Evolutionary conservation across 2,797 vertebrate species (phyloP).

Genomic region (Anableps anableps): DNA sequence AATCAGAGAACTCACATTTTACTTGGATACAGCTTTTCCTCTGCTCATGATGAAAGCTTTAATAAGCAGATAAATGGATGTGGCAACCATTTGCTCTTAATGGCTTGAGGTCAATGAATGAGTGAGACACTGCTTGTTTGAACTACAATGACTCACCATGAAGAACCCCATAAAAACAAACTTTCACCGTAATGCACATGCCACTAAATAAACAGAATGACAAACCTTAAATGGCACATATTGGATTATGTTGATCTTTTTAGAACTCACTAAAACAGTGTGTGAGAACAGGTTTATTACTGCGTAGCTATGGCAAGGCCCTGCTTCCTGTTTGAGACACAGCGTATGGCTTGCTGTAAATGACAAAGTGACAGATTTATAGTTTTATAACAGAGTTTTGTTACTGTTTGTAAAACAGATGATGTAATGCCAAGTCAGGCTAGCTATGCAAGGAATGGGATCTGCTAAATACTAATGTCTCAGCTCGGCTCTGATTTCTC

Average conservation of each 20-base stretch:
- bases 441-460: slow-evolving; percentile 75
- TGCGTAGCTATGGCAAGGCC: not conserved
- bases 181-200: slow-evolving; percentile 32
- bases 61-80: slow-evolving; percentile 50
- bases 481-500: slow-evolving; percentile 73
- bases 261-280: slow-evolving; percentile 6
- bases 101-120: slow-evolving; percentile 40
- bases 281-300: slow-evolving; percentile 5
- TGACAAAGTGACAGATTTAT: slow-evolving; percentile 51
- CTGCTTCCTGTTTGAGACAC: slow-evolving; percentile 10
- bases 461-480: slow-evolving; percentile 77
- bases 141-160: slow-evolving; percentile 48
- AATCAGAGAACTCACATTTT: slow-evolving; percentile 1
- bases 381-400: slow-evolving; percentile 51
- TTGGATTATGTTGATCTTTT: slow-evolving; percentile 14
- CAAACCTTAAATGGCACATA: slow-evolving; percentile 14
- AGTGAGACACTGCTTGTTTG: slow-evolving; percentile 37
- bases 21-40: slow-evolving; percentile 13
- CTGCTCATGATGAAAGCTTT: slow-evolving; percentile 31
- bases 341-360: slow-evolving; percentile 45
- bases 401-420: slow-evolving; percentile 56
- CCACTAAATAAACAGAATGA: slow-evolving; percentile 43
- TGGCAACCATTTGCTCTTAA: slow-evolving; percentile 62
- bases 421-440: slow-evolving; percentile 71
- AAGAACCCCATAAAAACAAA: slow-evolving; percentile 34